These are phyloP conservation scores for Myopa tessellatipennis DNA, from an alignment of 2,888 invertebrate genomes.

Conservation along the genomic window DNA sequence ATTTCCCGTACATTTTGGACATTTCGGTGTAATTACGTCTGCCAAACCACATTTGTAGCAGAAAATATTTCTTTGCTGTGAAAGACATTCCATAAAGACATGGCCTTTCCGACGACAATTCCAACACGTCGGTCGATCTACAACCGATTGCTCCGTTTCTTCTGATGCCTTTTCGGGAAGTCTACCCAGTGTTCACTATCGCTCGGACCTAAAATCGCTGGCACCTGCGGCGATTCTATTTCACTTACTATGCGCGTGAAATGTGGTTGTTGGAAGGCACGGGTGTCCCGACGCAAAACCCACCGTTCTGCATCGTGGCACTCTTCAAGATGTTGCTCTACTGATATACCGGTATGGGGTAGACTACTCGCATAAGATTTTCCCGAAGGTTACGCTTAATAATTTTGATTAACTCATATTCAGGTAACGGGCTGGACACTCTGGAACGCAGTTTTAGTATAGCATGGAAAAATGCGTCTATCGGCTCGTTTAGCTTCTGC, in stretches of 20 bases:
- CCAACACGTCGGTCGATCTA: not conserved
- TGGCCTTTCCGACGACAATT: not conserved
- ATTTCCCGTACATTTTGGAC: too few relatives aligned
- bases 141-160: not conserved
- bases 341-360: slow-evolving; percentile 9
- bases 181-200: not conserved
- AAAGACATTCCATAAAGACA: not conserved
- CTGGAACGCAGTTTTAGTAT: not conserved
- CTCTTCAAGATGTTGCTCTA: slow-evolving; percentile 28
- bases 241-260: not conserved
- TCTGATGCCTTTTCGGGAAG: not conserved
- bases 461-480: slow-evolving; percentile 27
- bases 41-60: too few relatives aligned
- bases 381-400: slow-evolving; percentile 5
- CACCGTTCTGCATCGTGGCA: slow-evolving; percentile 16
- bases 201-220: not conserved
- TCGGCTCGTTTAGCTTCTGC: slow-evolving; percentile 23
- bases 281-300: not conserved
- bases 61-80: not conserved
- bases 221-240: not conserved
- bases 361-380: slow-evolving; percentile 5
- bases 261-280: not conserved
- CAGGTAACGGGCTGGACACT: not conserved
- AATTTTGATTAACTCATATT: not conserved
- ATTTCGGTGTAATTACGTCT: too few relatives aligned